Evolutionary conservation across 2,888 invertebrate genomes (phyloP).

Genomic region (Crioceris asparagi): DNA sequence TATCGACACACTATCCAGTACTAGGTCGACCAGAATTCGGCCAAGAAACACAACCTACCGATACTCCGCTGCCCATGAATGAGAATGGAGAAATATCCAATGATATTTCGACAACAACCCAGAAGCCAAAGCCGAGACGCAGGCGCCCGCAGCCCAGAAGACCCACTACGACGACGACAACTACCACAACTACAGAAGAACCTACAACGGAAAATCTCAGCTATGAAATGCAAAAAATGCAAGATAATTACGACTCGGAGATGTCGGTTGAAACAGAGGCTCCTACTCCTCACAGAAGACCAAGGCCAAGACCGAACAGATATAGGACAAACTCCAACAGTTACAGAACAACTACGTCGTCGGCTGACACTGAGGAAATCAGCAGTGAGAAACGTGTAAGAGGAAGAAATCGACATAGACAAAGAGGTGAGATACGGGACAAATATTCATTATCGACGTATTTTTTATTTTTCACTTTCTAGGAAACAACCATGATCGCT

Average conservation of each 20-base stretch:
- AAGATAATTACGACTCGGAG: slow-evolving; percentile 17
- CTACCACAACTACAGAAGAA: slow-evolving; percentile 16
- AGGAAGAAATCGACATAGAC: slow-evolving; percentile 13
- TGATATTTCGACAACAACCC: slow-evolving; percentile 20
- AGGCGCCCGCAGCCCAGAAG: slow-evolving; percentile 20
- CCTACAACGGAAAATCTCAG: slow-evolving; percentile 16
- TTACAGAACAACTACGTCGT: slow-evolving; percentile 12
- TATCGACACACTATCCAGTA: slow-evolving; percentile 38
- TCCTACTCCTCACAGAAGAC: slow-evolving; percentile 21
- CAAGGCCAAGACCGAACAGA: slow-evolving; percentile 21
- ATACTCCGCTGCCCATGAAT: slow-evolving; percentile 8
- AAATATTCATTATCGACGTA: too few species aligned
- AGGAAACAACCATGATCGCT: neutral
- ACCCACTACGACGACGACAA: slow-evolving; percentile 17
- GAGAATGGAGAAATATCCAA: slow-evolving; percentile 22
- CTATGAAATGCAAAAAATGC: slow-evolving; percentile 25
- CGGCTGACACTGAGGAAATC: slow-evolving; percentile 9
- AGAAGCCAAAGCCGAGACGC: slow-evolving; percentile 17
- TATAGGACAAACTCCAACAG: slow-evolving; percentile 4
- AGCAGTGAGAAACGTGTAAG: slow-evolving; percentile 11
- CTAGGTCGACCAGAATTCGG: slow-evolving; percentile 25
- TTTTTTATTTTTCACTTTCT: neutral
- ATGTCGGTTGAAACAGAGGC: slow-evolving; percentile 16
- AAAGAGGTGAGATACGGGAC: slow-evolving; percentile 12
- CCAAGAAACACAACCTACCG: slow-evolving; percentile 8